A percentile compares a stretch with the other conserved stretches of the same genome.
Conservation (phyloP, 92 coral and sea anemone species). For the Phymanthus crucifer region DNA sequence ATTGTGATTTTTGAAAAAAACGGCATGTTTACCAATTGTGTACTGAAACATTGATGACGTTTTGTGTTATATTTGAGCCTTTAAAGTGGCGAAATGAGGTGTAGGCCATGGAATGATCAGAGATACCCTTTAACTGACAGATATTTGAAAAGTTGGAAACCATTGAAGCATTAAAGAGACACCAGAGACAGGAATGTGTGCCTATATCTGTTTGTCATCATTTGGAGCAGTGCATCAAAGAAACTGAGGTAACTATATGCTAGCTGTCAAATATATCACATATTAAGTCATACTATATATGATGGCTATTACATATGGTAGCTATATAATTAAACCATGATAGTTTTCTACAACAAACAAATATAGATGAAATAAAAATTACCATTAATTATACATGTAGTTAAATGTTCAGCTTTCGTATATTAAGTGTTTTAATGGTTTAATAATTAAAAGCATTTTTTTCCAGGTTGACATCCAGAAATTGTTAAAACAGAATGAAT, state of each 20-base stretch:
- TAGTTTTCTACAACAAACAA: too few species aligned
- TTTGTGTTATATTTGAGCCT: too few species aligned
- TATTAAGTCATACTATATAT: too few species aligned
- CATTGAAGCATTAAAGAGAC: conserved; percentile 74
- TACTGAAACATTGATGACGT: too few species aligned
- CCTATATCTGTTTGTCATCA: conserved; percentile 95
- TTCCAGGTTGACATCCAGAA: conserved; percentile 93
- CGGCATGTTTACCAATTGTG: too few species aligned
- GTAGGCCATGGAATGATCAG: not conserved
- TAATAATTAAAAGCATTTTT: not conserved
- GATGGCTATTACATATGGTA: too few species aligned
- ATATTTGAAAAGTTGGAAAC: conserved; percentile 80
- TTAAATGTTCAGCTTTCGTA: not conserved
- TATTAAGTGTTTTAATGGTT: not conserved
- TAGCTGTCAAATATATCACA: too few species aligned
- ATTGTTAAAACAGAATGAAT: conserved; percentile 84
- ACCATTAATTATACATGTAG: not conserved
- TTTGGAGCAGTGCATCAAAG: conserved; percentile 94
- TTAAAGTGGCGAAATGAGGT: too few species aligned
- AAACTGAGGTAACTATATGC: conserved; percentile 92
- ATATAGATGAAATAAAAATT: too few species aligned
- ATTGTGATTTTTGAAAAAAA: too few species aligned
- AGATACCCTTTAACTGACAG: conserved; percentile 27
- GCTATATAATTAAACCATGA: too few species aligned
- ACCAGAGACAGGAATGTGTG: conserved; percentile 82